Evolutionary conservation across 2,888 invertebrate genomes (phyloP).

Genomic region (Eupithecia centaureata): DNA sequence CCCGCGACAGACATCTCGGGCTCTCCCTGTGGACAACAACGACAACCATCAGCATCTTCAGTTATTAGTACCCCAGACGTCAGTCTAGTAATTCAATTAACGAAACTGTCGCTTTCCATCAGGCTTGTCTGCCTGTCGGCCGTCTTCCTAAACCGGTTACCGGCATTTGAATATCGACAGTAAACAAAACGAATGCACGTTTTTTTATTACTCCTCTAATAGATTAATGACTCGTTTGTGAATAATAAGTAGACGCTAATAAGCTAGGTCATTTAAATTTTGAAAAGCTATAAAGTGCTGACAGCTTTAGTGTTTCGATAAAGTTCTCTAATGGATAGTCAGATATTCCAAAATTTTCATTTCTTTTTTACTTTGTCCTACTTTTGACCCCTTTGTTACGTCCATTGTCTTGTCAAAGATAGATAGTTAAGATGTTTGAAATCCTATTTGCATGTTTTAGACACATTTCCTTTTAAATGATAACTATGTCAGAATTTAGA

Average conservation of each 20-base stretch:
- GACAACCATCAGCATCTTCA: slow-evolving; percentile 48
- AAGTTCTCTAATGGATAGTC: slow-evolving; percentile 24
- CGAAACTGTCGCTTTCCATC: slow-evolving; percentile 43
- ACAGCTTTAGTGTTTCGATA: slow-evolving; percentile 28
- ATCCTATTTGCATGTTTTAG: background rate
- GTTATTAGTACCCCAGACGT: slow-evolving; percentile 2
- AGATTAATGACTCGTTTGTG: slow-evolving; percentile 52
- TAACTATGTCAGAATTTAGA: no score
- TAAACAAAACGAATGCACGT: slow-evolving; percentile 54
- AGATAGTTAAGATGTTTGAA: slow-evolving; percentile 7
- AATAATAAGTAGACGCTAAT: slow-evolving; percentile 49
- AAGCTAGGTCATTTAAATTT: slow-evolving; percentile 38
- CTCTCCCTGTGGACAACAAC: slow-evolving; percentile 89
- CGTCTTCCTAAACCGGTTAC: slow-evolving; percentile 54
- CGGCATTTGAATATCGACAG: slow-evolving; percentile 57
- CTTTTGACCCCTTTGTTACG: slow-evolving; percentile 14
- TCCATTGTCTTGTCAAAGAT: background rate
- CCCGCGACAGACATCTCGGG: slow-evolving; percentile 92
- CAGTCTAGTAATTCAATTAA: slow-evolving; percentile 53
- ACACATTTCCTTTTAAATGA: background rate
- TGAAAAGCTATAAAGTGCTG: slow-evolving; percentile 32
- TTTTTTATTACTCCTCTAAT: slow-evolving; percentile 50
- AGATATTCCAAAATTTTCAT: background rate
- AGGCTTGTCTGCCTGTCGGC: slow-evolving; percentile 32
- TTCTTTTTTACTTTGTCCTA: slow-evolving; percentile 9